A percentile compares a stretch with the other conserved stretches of the same genome.
Evolutionary conservation across 2,113 vertebrate genomes (phyloP).

Genomic region (Chroicocephalus ridibundus): DNA sequence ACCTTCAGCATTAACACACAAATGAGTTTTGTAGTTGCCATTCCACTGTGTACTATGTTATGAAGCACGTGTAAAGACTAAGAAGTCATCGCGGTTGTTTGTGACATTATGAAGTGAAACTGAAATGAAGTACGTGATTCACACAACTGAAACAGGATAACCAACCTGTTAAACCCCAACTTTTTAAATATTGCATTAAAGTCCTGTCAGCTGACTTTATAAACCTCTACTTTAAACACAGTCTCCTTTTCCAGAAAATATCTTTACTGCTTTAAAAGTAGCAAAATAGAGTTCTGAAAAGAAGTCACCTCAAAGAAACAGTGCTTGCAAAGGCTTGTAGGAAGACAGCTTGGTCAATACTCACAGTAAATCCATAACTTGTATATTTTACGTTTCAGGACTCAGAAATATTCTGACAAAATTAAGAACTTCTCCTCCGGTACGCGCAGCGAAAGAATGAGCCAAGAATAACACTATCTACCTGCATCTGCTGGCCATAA

Average conservation of each 20-base stretch:
- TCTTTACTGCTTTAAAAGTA: background rate
- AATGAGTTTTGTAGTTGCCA: background rate
- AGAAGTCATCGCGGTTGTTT: background rate
- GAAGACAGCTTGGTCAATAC: background rate
- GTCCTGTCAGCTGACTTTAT: slow-evolving; percentile 4
- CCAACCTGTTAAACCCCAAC: slow-evolving; percentile 18
- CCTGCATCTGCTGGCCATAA: slow-evolving; percentile 4
- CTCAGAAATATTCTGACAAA: background rate
- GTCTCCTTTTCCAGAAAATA: background rate
- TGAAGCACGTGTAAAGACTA: background rate
- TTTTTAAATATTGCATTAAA: slow-evolving; percentile 17
- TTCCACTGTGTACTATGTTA: background rate
- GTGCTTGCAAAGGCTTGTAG: background rate
- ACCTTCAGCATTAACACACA: background rate
- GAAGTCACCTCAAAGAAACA: background rate
- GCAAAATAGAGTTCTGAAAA: background rate
- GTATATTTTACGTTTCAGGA: background rate
- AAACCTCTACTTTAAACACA: slow-evolving; percentile 19
- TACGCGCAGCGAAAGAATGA: background rate
- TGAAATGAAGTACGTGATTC: slow-evolving; percentile 32
- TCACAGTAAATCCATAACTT: background rate
- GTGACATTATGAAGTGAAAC: slow-evolving; percentile 11
- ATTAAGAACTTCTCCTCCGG: background rate
- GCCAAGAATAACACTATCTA: background rate
- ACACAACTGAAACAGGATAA: slow-evolving; percentile 2